Percentiles rank a stretch among this genome's conserved stretches.
Evolutionary conservation across 2,113 vertebrate genomes (phyloP).

Genomic region (Gorsachius goisagi): DNA sequence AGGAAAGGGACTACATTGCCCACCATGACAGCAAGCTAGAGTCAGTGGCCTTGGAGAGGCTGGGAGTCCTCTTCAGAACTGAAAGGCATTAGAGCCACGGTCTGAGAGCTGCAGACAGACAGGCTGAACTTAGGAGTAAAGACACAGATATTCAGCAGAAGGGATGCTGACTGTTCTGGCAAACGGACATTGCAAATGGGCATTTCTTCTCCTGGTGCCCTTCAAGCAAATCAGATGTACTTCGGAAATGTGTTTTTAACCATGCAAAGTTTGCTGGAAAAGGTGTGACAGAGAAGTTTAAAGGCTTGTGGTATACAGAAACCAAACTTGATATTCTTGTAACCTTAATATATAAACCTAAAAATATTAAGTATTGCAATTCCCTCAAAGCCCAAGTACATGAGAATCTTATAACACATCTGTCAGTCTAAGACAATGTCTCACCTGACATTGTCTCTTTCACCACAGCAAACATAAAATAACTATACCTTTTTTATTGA

Average conservation of each 20-base stretch:
- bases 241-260: neutral
- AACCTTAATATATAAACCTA: neutral
- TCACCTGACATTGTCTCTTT: neutral
- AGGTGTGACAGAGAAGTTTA: neutral
- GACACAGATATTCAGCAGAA: neutral
- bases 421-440: neutral
- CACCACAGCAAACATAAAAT: neutral
- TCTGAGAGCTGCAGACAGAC: neutral
- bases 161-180: neutral
- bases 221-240: neutral
- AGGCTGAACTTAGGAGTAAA: neutral
- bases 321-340: neutral
- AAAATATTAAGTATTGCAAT: neutral
- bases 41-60: neutral
- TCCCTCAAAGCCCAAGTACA: neutral
- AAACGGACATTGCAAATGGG: accelerated
- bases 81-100: neutral
- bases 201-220: neutral
- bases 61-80: neutral
- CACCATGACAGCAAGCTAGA: neutral
- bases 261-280: neutral
- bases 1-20: neutral
- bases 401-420: neutral
- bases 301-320: neutral
- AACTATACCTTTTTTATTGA: neutral